Percentiles rank a stretch among this genome's conserved stretches.
phyloP scores from a whole-genome alignment of 2,113 vertebrate genomes.

The Ptyas mucosa region DNA sequence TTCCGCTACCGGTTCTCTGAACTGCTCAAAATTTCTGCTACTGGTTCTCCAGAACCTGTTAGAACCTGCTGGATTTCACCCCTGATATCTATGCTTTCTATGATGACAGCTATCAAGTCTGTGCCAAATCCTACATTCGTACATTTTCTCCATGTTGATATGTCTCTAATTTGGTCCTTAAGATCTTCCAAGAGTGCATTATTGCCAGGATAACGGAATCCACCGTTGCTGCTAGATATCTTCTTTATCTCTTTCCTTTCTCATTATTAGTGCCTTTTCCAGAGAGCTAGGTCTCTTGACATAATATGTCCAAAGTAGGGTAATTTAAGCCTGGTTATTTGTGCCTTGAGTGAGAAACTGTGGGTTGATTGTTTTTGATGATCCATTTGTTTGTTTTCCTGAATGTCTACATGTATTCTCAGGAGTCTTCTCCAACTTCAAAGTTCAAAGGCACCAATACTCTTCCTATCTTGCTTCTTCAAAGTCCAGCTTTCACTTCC shows the following conservation, averaged over 20 bases:
- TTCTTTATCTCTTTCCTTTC: not conserved
- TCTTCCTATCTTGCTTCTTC: not conserved
- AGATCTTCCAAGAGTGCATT: not conserved
- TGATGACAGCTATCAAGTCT: not conserved
- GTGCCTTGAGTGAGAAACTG: not conserved
- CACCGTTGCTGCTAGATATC: not conserved
- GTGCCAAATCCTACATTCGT: not conserved
- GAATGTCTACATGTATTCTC: not conserved
- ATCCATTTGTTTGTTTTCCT: not conserved
- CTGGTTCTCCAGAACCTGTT: too few species aligned
- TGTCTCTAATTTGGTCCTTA: not conserved
- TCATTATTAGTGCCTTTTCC: not conserved
- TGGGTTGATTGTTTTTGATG: not conserved
- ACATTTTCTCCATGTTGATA: not conserved
- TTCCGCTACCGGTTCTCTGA: too few species aligned
- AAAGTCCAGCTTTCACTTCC: not conserved
- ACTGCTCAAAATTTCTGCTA: too few species aligned
- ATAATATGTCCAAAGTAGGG: not conserved
- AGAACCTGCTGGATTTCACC: too few species aligned
- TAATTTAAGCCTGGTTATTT: not conserved
- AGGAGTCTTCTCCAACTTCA: not conserved
- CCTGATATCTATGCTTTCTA: not conserved
- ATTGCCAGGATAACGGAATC: not conserved
- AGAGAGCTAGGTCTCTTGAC: not conserved
- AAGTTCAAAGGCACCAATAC: not conserved